Base-by-base conservation (phyloP, 2,888 invertebrate species). In the Philopedon plagiatum region DNA sequence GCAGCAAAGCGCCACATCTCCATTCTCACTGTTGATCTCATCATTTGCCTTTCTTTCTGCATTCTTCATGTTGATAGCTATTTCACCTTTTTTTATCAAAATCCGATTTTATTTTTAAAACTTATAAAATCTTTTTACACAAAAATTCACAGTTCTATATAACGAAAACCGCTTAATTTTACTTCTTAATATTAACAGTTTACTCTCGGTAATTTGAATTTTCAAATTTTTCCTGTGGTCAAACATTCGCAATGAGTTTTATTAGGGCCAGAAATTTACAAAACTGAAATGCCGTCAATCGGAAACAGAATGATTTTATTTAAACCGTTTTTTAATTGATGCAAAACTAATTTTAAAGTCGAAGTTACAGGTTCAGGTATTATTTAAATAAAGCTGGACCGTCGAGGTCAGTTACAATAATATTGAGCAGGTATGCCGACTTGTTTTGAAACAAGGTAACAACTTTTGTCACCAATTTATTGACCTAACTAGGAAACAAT, bases 161-260 rank as follows among this genome's bases (percentile, higher is more conserved):
- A 54, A 29, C 18, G 29, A 23, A 18, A 54, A 29, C 15, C 8
- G 15, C n/a, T 18, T 54, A 9, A 15, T 32, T 29, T 29, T 54
- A 13, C 15, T 29, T 26, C 11, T 54, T 8, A 29, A 26, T 15
- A 9, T 54, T 15, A 29, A n/a, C 8, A 29, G 0, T 26, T 23
- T 54, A 8, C 21, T 15, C 5, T 15, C 51, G n/a, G 15, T 8
- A n/a, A 54, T 54, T 7, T 18, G 51, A 13, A 51, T 29, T 54
- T 54, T 29, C 1, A 29, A 29, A 54, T 15, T n/a, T 29, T 8
- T 9, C n/a, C 2, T 1, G 9, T 13, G 49, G 49, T 29, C 15
- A 18, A 26, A 32, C 51, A 54, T 54, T 54, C 51, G 51, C 51
- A 13, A 54, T 29, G 3, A 15, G 39, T 54, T 54, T 29, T 15